These are phyloP conservation scores for Mixornis gularis DNA, from an alignment of 2,113 vertebrate genomes.

Conservation along the genomic window DNA sequence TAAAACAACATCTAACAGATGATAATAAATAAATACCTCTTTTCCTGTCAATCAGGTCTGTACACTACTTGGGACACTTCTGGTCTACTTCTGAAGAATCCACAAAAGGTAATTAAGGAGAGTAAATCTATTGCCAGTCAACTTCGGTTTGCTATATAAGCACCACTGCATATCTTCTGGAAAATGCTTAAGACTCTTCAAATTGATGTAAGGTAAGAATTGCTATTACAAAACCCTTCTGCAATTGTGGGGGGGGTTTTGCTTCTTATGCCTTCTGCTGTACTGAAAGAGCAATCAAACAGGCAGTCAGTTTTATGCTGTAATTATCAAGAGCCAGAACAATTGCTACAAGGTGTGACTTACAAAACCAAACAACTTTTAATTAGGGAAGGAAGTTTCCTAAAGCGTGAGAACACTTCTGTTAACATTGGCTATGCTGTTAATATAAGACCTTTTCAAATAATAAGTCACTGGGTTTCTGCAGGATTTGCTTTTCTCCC, in stretches of 20 bases:
- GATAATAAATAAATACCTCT: neutral
- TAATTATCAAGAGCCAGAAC: neutral
- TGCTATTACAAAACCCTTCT: neutral
- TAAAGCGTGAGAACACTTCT: neutral
- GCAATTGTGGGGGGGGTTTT: neutral
- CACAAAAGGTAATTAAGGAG: neutral
- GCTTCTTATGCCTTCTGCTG: neutral
- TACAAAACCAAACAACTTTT: constrained; percentile 1
- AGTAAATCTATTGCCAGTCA: neutral
- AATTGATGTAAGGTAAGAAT: neutral
- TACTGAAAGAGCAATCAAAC: neutral
- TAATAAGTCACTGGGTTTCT: neutral
- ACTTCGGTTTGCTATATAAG: neutral
- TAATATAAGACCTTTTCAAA: neutral
- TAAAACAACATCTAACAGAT: neutral
- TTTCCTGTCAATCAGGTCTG: neutral
- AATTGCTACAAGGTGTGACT: neutral
- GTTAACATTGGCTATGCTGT: neutral
- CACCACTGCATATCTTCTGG: neutral
- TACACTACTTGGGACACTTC: neutral
- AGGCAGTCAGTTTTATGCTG: neutral
- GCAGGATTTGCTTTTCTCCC: neutral
- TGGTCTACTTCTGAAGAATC: neutral
- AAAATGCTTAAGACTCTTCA: neutral
- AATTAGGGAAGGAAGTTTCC: constrained; percentile 1